Conservation (phyloP, 23 tunicate species). For the Phallusia fumigata region DNA sequence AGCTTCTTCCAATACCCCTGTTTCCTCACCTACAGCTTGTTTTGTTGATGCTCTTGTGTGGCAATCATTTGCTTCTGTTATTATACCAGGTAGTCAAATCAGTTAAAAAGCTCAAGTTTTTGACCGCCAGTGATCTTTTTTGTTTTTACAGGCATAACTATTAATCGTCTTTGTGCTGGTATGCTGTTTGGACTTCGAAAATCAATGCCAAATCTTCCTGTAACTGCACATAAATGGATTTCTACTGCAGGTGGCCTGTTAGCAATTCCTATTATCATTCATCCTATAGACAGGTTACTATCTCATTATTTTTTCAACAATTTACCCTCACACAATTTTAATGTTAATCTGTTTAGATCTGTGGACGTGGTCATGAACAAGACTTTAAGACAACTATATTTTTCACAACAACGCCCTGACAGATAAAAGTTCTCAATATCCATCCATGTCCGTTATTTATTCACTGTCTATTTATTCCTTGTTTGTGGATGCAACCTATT, state of each 20-base stretch:
- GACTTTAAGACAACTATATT: not conserved
- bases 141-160: slow-evolving; percentile 23
- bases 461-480: not conserved
- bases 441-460: not conserved
- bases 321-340: too few species aligned
- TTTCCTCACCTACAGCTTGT: not conserved
- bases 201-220: not conserved
- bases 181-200: slow-evolving; percentile 16
- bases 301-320: too few species aligned
- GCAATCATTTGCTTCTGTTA: slow-evolving; percentile 60
- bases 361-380: slow-evolving; percentile 1
- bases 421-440: not conserved
- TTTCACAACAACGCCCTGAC: not conserved
- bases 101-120: too few species aligned
- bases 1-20: not conserved
- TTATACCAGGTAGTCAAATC: slow-evolving; percentile 33
- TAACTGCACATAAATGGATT: slow-evolving; percentile 25
- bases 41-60: slow-evolving; percentile 41
- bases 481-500: not conserved
- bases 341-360: too few species aligned
- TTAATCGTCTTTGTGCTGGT: slow-evolving; percentile 42
- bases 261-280: slow-evolving; percentile 41
- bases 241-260: slow-evolving; percentile 27
- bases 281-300: slow-evolving; percentile 39
- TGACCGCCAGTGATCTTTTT: too few species aligned